These are phyloP conservation scores for Erebia ligea DNA, from an alignment of 2,888 invertebrate species.

Conservation along the genomic window DNA sequence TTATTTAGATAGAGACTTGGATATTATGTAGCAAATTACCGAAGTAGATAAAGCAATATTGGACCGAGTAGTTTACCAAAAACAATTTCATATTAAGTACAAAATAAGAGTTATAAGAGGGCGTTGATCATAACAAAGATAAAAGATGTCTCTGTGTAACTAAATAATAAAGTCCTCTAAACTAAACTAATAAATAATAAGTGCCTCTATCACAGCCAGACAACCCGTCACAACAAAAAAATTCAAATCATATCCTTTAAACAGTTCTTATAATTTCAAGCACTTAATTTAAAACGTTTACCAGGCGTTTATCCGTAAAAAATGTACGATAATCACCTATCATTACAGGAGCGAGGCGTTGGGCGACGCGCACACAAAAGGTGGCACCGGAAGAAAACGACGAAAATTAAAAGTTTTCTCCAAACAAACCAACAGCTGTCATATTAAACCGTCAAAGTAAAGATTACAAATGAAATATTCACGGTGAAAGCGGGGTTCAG, in stretches of 20 bases:
- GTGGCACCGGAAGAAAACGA: constrained; percentile 68
- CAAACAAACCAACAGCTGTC: constrained; percentile 82
- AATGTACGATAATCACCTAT: constrained; percentile 77
- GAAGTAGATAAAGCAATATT: too few relatives aligned
- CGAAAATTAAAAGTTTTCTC: constrained; percentile 81
- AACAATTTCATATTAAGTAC: not conserved
- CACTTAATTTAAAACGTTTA: constrained; percentile 47
- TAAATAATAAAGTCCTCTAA: constrained; percentile 56
- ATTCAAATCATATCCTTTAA: constrained; percentile 70
- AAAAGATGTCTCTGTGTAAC: not conserved
- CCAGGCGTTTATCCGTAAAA: constrained; percentile 68
- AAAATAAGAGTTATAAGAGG: not conserved
- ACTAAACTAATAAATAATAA: too few relatives aligned
- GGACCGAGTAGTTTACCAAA: not conserved
- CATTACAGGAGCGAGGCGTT: constrained; percentile 73
- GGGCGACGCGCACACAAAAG: constrained; percentile 69
- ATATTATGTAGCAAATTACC: not conserved
- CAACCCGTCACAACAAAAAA: constrained; percentile 65
- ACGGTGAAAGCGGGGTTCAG: constrained; percentile 81
- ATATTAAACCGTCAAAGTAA: constrained; percentile 82
- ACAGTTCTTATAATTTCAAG: constrained; percentile 39
- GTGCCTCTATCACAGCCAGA: constrained; percentile 58
- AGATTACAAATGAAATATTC: constrained; percentile 83
- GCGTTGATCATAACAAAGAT: not conserved
- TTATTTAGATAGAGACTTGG: not conserved